Evolutionary conservation across 2,113 vertebrate genomes (phyloP), one percentile per base, ranked within the genome.

Genomic region (Xyliphius kryptos): DNA sequence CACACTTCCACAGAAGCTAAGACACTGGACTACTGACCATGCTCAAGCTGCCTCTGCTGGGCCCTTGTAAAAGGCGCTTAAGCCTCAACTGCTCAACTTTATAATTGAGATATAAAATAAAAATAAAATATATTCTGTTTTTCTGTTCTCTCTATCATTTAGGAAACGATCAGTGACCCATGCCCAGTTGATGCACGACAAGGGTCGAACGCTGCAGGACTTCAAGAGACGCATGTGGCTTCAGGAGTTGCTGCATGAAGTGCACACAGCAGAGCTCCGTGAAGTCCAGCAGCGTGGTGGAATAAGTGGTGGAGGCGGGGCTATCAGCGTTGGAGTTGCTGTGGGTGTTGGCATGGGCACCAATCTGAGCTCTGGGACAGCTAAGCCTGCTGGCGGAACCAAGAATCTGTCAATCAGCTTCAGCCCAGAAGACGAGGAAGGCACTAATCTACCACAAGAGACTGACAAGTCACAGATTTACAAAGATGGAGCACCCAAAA

Each of bases 181-280:
- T 54, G 92, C 95, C 15, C 96, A 99, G 86, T 86, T 97, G 12
- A 81, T 99, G 79, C 95, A 99, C 13, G 95, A 99, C 80, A 98
- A 97, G 73, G 89, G 92, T 16, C 91, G 92, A 56, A 89, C 89
- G 9, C 86, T 97, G 71, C 93, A 98, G 72, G 94, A 97, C 38
- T 77, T 91, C 10, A 81, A 92, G 72, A 86, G 96, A 3, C 89
- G 92, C 32, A 87, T 89, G 79, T 97, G 94, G 86, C 89, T 99
- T 13, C 92, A 97, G 67, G 91, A 91, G 61, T 81, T 99, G 17
- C 84, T 97, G 1, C 91, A 93, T 1, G 92, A 91, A 1, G 91
- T 99, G 32, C 94, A 99, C 83, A 99, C 96, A 1, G 92, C 95
- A 0, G 92, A 94, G 76, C 88, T 92, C 66, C 87, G 91, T 0